phyloP scores from a whole-genome alignment of 2,113 vertebrate species.

The Oostethus manadensis region DNA sequence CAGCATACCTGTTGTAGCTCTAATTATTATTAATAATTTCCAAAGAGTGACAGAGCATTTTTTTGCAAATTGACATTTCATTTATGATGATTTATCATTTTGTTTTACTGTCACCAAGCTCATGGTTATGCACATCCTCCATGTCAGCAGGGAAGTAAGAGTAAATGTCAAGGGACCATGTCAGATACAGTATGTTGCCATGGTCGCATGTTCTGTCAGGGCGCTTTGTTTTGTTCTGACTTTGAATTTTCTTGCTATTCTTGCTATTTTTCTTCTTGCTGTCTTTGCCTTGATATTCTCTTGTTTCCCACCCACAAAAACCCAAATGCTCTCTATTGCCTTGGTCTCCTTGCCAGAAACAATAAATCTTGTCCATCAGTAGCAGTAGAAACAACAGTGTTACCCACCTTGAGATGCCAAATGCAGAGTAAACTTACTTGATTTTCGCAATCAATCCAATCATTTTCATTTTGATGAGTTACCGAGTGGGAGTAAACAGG shows the following conservation, averaged over 20 bases:
- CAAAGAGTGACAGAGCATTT: slow-evolving; percentile 13
- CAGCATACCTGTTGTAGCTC: slow-evolving; percentile 33
- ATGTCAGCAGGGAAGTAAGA: slow-evolving; percentile 19
- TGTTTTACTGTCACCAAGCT: slow-evolving; percentile 21
- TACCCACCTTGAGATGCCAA: neutral
- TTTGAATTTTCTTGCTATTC: slow-evolving; percentile 22
- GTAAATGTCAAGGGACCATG: slow-evolving; percentile 30
- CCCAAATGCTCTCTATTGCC: slow-evolving; percentile 12
- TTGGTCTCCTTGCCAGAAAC: slow-evolving; percentile 10
- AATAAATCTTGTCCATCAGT: slow-evolving; percentile 18
- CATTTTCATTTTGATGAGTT: slow-evolving; percentile 14
- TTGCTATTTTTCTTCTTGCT: slow-evolving; percentile 23
- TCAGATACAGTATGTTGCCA: slow-evolving; percentile 7
- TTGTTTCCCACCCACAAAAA: slow-evolving; percentile 1
- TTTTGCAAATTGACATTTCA: slow-evolving; percentile 22
- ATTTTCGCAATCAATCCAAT: slow-evolving; percentile 5
- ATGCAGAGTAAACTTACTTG: neutral
- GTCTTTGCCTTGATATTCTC: slow-evolving; percentile 9
- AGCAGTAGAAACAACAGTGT: slow-evolving; percentile 3
- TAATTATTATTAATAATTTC: no score
- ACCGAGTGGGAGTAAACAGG: slow-evolving; percentile 16
- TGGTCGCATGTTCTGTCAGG: slow-evolving; percentile 22
- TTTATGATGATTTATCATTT: slow-evolving; percentile 41
- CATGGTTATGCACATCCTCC: slow-evolving; percentile 21
- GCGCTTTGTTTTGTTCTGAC: slow-evolving; percentile 9